Evolutionary conservation across 53 echinoderm and acorn worm species (phyloP).

Genomic region (Pentamera pediparva): DNA sequence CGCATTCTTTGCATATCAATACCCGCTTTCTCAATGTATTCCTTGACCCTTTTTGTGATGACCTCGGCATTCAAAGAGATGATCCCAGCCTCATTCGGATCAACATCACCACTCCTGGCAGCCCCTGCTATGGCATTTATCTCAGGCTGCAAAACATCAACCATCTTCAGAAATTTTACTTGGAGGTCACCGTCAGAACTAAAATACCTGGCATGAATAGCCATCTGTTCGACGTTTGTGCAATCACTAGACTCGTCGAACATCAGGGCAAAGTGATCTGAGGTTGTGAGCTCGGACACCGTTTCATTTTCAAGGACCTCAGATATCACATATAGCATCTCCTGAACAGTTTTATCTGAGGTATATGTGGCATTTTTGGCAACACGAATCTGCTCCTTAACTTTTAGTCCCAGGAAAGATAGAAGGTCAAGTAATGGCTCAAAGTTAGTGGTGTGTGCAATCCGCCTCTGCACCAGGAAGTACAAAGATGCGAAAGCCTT

Average conservation of each 20-base stretch:
- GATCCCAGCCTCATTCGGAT: constrained; percentile 5
- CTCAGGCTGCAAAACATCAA: constrained; percentile 39
- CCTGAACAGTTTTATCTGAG: constrained; percentile 39
- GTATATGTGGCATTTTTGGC: constrained; percentile 48
- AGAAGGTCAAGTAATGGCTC: constrained; percentile 43
- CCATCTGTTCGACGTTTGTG: constrained; percentile 30
- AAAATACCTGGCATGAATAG: constrained; percentile 27
- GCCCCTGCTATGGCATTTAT: constrained; percentile 11
- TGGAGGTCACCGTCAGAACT: constrained; percentile 24
- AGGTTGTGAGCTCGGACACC: constrained; percentile 7
- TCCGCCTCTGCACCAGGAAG: constrained; percentile 38
- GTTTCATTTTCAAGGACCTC: constrained; percentile 31
- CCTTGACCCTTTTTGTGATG: constrained; percentile 48
- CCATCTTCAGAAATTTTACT: constrained; percentile 36
- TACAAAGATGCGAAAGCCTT: constrained; percentile 36
- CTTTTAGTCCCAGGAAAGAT: constrained; percentile 32
- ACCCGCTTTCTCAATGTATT: constrained; percentile 30
- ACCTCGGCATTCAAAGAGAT: constrained; percentile 49
- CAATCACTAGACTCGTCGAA: constrained; percentile 45
- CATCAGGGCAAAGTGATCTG: constrained; percentile 42
- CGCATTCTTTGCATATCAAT: constrained; percentile 43
- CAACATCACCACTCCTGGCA: constrained; percentile 29
- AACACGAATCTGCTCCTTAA: constrained; percentile 42
- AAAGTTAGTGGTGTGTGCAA: constrained; percentile 52
- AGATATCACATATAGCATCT: constrained; percentile 44